phyloP scores from a whole-genome alignment of 2,888 invertebrate genomes.

The Lepidocyrtinus sp. region DNA sequence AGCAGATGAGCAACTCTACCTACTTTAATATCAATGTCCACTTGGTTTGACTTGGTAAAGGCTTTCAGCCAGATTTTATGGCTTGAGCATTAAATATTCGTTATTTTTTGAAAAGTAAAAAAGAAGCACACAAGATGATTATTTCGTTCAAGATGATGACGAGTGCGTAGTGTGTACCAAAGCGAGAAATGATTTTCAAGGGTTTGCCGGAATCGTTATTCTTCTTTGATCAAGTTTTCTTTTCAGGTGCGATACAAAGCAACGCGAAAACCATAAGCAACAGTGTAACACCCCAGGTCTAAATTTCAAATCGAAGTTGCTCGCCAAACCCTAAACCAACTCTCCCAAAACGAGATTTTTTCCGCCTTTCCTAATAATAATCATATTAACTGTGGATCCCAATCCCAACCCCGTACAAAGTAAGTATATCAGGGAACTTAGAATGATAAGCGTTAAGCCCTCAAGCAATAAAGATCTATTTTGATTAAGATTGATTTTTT shows the following conservation, averaged over 20 bases:
- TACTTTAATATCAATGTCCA: slow-evolving; percentile 17
- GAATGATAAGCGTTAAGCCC: too few relatives aligned
- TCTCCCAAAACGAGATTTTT: slow-evolving; percentile 37
- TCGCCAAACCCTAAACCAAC: slow-evolving; percentile 11
- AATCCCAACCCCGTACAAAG: too few relatives aligned
- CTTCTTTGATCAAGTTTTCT: neutral
- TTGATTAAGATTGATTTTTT: slow-evolving; percentile 27
- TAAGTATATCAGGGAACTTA: too few relatives aligned
- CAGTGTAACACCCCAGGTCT: neutral
- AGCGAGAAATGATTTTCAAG: slow-evolving; percentile 37
- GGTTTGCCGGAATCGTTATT: slow-evolving; percentile 19
- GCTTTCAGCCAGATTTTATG: slow-evolving; percentile 52
- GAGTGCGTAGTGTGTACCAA: neutral
- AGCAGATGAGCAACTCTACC: slow-evolving; percentile 11
- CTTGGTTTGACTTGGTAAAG: slow-evolving; percentile 45
- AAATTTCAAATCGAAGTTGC: neutral
- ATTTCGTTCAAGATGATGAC: slow-evolving; percentile 14
- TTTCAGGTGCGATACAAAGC: neutral
- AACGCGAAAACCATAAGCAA: neutral
- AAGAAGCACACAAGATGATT: slow-evolving; percentile 16
- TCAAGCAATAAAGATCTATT: too few relatives aligned
- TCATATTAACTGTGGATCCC: too few relatives aligned
- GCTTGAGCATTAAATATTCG: slow-evolving; percentile 53
- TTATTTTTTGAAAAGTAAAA: too few relatives aligned
- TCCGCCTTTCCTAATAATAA: slow-evolving; percentile 17